Percentiles rank a stretch among this genome's conserved stretches.
These are phyloP conservation scores for Phoxinus phoxinus DNA, from an alignment of 2,113 vertebrate species.

Conservation along the genomic window DNA sequence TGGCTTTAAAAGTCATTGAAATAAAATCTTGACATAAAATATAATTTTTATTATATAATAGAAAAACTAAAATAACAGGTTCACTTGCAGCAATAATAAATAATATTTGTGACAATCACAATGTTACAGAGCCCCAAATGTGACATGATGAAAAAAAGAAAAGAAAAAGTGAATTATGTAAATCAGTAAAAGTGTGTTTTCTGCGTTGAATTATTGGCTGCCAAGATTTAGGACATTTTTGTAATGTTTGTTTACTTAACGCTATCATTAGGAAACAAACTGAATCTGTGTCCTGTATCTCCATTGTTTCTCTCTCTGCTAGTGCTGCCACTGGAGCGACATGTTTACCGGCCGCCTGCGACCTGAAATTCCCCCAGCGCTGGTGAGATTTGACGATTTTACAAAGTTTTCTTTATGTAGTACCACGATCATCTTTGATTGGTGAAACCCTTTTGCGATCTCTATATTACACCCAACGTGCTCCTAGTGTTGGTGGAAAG, in stretches of 20 bases:
- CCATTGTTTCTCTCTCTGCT: slow-evolving; percentile 17
- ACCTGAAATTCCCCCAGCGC: slow-evolving; percentile 92
- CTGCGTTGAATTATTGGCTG: background rate
- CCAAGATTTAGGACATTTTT: background rate
- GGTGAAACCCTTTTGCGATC: background rate
- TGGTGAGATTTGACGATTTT: slow-evolving; percentile 78
- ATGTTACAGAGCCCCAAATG: too few species aligned
- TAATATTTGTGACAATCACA: too few species aligned
- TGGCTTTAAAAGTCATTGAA: too few species aligned
- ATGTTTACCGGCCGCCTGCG: slow-evolving; percentile 98
- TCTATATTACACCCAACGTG: background rate
- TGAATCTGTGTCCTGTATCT: background rate
- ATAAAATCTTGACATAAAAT: too few species aligned
- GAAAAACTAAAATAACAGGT: too few species aligned
- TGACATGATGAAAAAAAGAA: too few species aligned
- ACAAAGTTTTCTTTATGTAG: too few species aligned
- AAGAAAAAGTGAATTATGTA: too few species aligned
- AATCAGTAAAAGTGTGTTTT: too few species aligned
- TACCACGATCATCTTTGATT: background rate
- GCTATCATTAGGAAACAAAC: background rate
- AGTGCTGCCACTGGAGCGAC: slow-evolving; percentile 98
- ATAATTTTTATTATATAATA: too few species aligned
- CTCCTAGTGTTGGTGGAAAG: background rate
- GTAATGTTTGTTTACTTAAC: too few species aligned
- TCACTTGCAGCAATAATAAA: too few species aligned